Evolutionary conservation across 2,113 vertebrate genomes (phyloP).

Genomic region (Scolopax mira): DNA sequence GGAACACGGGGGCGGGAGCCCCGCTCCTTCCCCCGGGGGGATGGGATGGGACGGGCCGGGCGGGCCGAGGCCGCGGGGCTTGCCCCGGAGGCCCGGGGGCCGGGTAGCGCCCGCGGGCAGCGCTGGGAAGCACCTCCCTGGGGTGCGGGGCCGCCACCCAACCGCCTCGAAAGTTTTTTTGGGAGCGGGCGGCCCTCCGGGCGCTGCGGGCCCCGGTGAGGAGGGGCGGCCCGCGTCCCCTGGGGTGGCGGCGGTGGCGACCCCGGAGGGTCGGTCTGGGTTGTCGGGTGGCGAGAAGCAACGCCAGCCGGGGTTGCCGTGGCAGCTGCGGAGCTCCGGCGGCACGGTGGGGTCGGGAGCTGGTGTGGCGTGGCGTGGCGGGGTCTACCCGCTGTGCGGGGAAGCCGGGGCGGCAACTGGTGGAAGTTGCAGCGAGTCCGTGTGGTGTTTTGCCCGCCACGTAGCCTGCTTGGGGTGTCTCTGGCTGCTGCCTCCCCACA

Average conservation of each 20-base stretch:
- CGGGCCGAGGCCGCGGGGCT: neutral
- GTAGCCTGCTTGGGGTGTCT: neutral
- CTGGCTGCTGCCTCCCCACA: neutral
- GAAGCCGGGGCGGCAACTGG: neutral
- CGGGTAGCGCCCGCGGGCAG: neutral
- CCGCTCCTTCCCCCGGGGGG: neutral
- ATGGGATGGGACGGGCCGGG: neutral
- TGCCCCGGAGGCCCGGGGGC: neutral
- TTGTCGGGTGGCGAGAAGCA: neutral
- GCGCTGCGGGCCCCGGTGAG: neutral
- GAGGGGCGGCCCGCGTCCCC: too few species aligned
- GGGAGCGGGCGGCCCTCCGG: neutral
- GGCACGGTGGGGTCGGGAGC: neutral
- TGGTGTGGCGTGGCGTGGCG: fast-evolving
- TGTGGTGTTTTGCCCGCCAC: fast-evolving
- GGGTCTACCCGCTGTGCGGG: neutral
- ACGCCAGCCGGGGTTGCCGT: neutral
- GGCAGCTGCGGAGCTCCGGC: neutral
- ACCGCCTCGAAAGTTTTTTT: neutral
- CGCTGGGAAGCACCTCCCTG: neutral
- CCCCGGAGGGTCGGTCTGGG: neutral
- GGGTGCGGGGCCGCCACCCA: neutral
- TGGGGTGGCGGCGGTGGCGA: too few species aligned
- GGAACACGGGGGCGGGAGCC: neutral
- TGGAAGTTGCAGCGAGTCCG: neutral